phyloP scores from a whole-genome alignment of 1,140 invertebrate genomes.

The Meloidogyne chitwoodi region DNA sequence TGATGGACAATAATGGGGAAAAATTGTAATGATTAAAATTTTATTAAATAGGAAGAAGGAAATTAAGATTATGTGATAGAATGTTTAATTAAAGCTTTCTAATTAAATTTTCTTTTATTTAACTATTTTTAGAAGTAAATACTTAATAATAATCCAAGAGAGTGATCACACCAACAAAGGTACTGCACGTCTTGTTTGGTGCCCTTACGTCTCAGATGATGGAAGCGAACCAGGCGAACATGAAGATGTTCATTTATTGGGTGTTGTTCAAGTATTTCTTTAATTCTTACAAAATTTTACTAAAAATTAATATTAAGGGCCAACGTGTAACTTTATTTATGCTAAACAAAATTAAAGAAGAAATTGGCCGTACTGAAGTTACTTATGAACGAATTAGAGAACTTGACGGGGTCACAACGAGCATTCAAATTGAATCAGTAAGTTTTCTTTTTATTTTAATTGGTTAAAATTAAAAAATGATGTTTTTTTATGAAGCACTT shows the following conservation, averaged over 20 bases:
- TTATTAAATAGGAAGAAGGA: too few species aligned
- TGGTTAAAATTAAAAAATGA: neutral
- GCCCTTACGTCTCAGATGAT: conserved; percentile 35
- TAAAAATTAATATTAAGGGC: conserved; percentile 15
- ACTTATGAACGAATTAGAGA: conserved; percentile 22
- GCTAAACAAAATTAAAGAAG: conserved; percentile 32
- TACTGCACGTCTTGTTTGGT: conserved; percentile 28
- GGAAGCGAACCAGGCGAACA: conserved; percentile 20
- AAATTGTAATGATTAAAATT: conserved; percentile 12
- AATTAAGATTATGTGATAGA: too few species aligned
- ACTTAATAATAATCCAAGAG: conserved; percentile 38
- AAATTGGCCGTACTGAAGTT: conserved; percentile 31
- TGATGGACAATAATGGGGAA: conserved; percentile 33
- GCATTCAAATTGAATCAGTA: conserved; percentile 13
- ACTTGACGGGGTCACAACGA: conserved; percentile 8
- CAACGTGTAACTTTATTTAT: conserved; percentile 25
- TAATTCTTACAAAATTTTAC: conserved; percentile 4
- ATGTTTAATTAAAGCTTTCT: too few species aligned
- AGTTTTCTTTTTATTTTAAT: neutral
- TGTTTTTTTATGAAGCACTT: neutral
- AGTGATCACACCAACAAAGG: conserved; percentile 10
- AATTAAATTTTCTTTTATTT: neutral
- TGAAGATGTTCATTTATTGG: conserved; percentile 25
- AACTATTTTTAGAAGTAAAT: conserved; percentile 18
- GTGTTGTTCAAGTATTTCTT: conserved; percentile 26